Evolutionary conservation across 1,140 invertebrate genomes (phyloP), one percentile per base, ranked within the genome.

Genomic region (Mya arenaria): DNA sequence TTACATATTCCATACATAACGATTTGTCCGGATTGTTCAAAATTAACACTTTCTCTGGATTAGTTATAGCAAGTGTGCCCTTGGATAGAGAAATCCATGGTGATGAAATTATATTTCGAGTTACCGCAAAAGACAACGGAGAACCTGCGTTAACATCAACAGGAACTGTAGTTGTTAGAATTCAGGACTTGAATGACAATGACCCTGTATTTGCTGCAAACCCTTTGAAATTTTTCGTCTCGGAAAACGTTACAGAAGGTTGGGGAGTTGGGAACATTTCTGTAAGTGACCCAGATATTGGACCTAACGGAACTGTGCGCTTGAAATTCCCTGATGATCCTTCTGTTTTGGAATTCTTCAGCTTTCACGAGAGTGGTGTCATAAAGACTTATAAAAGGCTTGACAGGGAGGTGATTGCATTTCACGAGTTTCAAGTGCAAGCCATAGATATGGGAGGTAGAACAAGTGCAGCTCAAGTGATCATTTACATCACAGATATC

Each of bases 171-270:
- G 60, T 73, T n/a, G 34, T 82, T 1, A 73, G 30, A 19, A 63
- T 82, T 17, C 39, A 28, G 13, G 79, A 82, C 55, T 19, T 65
- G n/a, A 82, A 82, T 66, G 79, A 82, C 34, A 82, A 82, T 74
- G 79, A 71, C 37, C 79, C 79, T 0, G 48, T 36, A n/a, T 82
- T 82, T 72, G 23, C n/a, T 23, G 15, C 13, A 4, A 48, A 82
- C 41, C 71, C 79, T 39, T 52, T 74, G 17, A 37, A 36, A 56
- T n/a, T 82, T 19, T n/a, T 34, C 48, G 66, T 82, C 5, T 58
- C 34, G 6, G 79, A 82, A 74, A 65, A 66, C 23, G 39, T 25
- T 19, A 4, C 28, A 0, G 37, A n/a, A 34, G 69, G 62, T 17
- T 56, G 66, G 15, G 30, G 19, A 23, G 69, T 82, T 25, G 79